A percentile compares a stretch with the other conserved stretches of the same genome.
These are phyloP conservation scores for Macaca nemestrina DNA, from an alignment of 2,113 vertebrate species.

Conservation along the genomic window DNA sequence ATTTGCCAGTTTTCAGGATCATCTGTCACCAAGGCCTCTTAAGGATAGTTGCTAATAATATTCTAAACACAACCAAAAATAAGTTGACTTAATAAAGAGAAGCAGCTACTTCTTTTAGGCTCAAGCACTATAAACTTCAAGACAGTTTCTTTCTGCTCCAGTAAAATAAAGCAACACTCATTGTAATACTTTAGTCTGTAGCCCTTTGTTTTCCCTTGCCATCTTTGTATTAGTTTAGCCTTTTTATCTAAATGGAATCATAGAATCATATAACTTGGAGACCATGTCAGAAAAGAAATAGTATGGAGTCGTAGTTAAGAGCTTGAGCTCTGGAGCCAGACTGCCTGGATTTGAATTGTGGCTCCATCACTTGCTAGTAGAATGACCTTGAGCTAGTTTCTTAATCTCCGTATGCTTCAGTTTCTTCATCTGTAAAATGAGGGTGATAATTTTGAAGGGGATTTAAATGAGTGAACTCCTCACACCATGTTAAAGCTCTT, in stretches of 20 bases:
- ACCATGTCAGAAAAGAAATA: not conserved
- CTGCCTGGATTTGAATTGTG: not conserved
- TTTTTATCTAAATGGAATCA: not conserved
- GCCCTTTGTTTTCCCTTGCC: not conserved
- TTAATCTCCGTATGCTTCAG: not conserved
- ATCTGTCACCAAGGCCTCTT: slow-evolving; percentile 1
- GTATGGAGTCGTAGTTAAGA: not conserved
- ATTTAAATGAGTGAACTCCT: slow-evolving; percentile 19
- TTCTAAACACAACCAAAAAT: slow-evolving; percentile 6
- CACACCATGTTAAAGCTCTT: not conserved
- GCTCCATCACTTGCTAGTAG: not conserved
- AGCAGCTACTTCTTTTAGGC: not conserved
- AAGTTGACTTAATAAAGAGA: slow-evolving; percentile 30
- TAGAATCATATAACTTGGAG: not conserved
- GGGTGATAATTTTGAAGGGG: not conserved
- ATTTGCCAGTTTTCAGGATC: slow-evolving; percentile 19
- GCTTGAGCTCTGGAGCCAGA: not conserved
- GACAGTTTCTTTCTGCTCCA: not conserved
- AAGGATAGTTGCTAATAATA: slow-evolving; percentile 42
- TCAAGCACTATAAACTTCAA: not conserved
- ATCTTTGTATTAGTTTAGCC: not conserved
- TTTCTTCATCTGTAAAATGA: slow-evolving; percentile 39
- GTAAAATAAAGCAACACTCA: not conserved
- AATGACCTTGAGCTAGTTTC: not conserved
- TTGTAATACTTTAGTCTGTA: not conserved